Percentiles rank a stretch among this genome's conserved stretches.
phyloP scores from a whole-genome alignment of 2,888 invertebrate species.

The Cantharis lateralis region DNA sequence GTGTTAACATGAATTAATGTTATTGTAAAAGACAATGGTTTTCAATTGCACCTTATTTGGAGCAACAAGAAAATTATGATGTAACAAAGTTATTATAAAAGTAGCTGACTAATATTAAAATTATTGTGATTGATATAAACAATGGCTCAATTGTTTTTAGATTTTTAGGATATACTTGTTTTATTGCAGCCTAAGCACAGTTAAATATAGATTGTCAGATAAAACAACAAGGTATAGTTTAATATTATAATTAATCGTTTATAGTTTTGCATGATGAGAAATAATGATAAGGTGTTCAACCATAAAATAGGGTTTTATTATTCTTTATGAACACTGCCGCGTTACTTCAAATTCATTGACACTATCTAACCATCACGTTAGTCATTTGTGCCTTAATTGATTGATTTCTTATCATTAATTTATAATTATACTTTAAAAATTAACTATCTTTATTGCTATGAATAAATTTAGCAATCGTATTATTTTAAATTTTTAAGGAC shows the following conservation, averaged over 20 bases:
- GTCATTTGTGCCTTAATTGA: not conserved
- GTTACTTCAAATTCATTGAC: not conserved
- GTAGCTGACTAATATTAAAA: slow-evolving; percentile 1
- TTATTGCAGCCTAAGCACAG: not conserved
- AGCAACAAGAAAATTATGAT: not conserved
- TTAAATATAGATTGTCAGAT: not conserved
- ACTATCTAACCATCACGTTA: not conserved
- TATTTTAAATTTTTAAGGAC: not conserved
- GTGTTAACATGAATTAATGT: not conserved
- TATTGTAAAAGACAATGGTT: not conserved
- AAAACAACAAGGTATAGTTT: not conserved
- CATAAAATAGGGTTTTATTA: not conserved
- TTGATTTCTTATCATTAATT: not conserved
- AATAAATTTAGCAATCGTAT: not conserved
- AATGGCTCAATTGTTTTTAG: not conserved
- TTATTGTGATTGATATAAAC: not conserved
- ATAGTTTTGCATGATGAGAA: not conserved
- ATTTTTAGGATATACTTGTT: not conserved
- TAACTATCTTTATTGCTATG: not conserved
- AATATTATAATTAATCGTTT: not conserved
- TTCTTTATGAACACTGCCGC: not conserved
- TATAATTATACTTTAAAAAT: not conserved
- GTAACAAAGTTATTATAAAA: not conserved
- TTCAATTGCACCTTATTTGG: not conserved
- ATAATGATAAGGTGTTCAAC: not conserved